Conservation (phyloP, 2,797 vertebrate genomes). For the Perodicticus potto region DNA sequence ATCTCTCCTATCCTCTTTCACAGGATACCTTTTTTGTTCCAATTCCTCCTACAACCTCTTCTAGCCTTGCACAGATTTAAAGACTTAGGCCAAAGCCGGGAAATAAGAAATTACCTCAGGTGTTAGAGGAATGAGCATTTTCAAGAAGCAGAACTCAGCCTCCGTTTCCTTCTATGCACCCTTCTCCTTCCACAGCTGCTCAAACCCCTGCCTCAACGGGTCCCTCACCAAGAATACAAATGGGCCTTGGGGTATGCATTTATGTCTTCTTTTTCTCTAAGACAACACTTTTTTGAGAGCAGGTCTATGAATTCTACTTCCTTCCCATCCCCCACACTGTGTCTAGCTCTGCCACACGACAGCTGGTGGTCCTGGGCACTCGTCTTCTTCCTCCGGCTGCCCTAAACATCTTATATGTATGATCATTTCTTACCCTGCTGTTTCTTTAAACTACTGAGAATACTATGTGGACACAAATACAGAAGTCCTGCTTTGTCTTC, state of each 20-base stretch:
- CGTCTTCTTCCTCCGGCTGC: accelerated
- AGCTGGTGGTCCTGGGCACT: neutral
- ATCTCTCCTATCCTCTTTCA: neutral
- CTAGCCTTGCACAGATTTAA: neutral
- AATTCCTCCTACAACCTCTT: neutral
- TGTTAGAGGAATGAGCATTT: neutral
- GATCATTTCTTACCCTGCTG: neutral
- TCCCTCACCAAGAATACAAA: neutral
- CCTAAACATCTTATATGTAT: neutral
- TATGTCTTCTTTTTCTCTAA: neutral
- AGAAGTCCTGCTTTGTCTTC: neutral
- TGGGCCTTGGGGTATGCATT: neutral
- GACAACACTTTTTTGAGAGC: neutral
- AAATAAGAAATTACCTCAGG: neutral
- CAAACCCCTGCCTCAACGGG: neutral
- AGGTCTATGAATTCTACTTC: neutral
- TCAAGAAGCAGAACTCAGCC: neutral
- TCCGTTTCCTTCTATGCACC: accelerated
- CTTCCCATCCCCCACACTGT: neutral
- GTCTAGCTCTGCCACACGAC: neutral
- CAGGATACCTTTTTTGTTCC: neutral
- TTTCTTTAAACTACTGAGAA: neutral
- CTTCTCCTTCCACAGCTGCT: accelerated
- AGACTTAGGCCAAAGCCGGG: neutral
- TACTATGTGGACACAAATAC: neutral